Base-by-base conservation (phyloP, 1,140 invertebrate species). In the Platorchestia sp. region DNA sequence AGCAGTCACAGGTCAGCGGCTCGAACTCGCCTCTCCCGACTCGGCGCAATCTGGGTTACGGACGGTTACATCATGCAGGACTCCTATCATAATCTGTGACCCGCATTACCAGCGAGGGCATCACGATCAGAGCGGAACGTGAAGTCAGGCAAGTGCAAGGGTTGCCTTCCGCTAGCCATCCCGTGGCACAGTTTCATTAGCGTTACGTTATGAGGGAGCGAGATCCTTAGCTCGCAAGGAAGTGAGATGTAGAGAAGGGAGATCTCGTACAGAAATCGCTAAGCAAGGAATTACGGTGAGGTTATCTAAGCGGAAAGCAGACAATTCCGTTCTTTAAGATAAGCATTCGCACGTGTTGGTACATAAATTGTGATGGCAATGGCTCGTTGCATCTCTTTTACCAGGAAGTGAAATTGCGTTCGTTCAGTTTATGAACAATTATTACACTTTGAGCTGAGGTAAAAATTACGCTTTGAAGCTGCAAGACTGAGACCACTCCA, bases 61-160 rank as follows among this genome's bases (percentile, higher is more conserved):
- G 19, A 36, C 42, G 41, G 87, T 90, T 90, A 90, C 87, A 41
- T 90, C 87, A 90, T 90, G 19, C 27, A 45, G 22, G 0, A 42
- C 19, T 90, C 87, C 41, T 90, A 90, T 27, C 87, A 22, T 90
- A 90, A 90, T 90, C 87, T 90, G 87, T 36, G 87, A 90, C 87
- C 87, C 42, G 41, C 87, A 90, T 90, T 90, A 90, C 41, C 3
- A 43, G 59, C 59, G 1, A 27, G 59, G 59, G 59, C 59, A 75
- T 75, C 27, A 22, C 59, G 59, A 75, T 75, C 59, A 75, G 59
- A 75, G 59, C 59, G 59, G 59, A 36, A 75, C 59, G 59, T 75
- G 59, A 75, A 75, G 59, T 36, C 59, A 75, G 27, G 59, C 59
- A 75, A 75, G 59, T 36, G 59, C 59, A 75, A 75, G 59, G 59